Evolutionary conservation across 2,888 invertebrate species (phyloP).

Genomic region (Platycheirus rosarum): DNA sequence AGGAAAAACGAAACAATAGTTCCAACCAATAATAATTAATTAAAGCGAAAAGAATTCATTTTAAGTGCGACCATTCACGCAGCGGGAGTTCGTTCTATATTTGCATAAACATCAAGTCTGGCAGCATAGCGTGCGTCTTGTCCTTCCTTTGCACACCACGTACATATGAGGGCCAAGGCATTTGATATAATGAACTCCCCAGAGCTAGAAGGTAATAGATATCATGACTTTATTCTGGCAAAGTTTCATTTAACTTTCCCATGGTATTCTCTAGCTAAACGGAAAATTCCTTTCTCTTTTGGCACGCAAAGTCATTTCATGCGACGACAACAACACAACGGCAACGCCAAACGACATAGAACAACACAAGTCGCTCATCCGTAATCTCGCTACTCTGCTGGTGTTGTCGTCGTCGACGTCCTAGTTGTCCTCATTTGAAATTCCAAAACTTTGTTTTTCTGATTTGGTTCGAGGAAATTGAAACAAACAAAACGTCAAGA

Average conservation of each 20-base stretch:
- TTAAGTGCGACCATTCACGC: constrained; percentile 69
- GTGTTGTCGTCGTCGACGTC: constrained; percentile 13
- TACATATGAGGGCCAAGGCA: constrained; percentile 21
- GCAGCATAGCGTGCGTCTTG: constrained; percentile 50
- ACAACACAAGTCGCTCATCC: constrained; percentile 33
- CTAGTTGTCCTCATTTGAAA: constrained; percentile 52
- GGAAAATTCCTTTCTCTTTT: constrained; percentile 39
- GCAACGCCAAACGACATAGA: neutral
- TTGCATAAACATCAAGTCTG: constrained; percentile 40
- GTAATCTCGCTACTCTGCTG: constrained; percentile 24
- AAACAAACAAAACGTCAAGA: constrained; percentile 51
- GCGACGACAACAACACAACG: constrained; percentile 8
- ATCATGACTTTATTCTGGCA: constrained; percentile 43
- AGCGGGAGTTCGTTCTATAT: constrained; percentile 50
- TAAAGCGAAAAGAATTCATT: constrained; percentile 64
- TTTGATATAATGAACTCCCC: constrained; percentile 56
- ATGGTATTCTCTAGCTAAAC: constrained; percentile 35
- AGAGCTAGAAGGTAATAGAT: constrained; percentile 39
- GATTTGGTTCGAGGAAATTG: constrained; percentile 57
- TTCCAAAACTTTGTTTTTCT: constrained; percentile 55
- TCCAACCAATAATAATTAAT: constrained; percentile 64
- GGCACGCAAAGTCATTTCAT: constrained; percentile 59
- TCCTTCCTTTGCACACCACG: constrained; percentile 17
- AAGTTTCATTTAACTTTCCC: constrained; percentile 38
- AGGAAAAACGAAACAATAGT: constrained; percentile 31